Percentiles rank a stretch among this genome's conserved stretches.
Conservation (phyloP, 1,140 invertebrate genomes). For the Contarinia nasturtii region DNA sequence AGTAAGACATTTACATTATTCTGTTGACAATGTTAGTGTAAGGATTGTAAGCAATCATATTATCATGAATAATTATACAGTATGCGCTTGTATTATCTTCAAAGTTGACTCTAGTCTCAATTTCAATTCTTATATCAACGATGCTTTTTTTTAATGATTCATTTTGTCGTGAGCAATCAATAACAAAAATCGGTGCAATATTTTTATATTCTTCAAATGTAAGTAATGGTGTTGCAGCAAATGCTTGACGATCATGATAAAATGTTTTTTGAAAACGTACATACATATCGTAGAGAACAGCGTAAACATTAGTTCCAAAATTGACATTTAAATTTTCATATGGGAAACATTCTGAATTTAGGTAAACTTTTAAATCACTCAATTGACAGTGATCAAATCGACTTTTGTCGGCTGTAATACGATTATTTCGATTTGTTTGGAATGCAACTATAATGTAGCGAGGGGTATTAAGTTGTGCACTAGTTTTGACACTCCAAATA, state of each 20-base stretch:
- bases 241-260: slow-evolving; percentile 4
- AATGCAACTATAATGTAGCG: slow-evolving; percentile 11
- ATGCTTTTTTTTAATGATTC: slow-evolving; percentile 8
- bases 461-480: slow-evolving; percentile 13
- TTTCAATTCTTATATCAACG: slow-evolving; percentile 11
- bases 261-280: slow-evolving; percentile 12
- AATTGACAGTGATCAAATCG: slow-evolving; percentile 12
- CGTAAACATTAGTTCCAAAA: slow-evolving; percentile 7
- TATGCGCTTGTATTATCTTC: slow-evolving; percentile 9
- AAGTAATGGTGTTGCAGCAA: too few species aligned
- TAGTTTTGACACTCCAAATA: slow-evolving; percentile 16
- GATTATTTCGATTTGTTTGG: slow-evolving; percentile 9
- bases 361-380: slow-evolving; percentile 10
- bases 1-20: slow-evolving; percentile 1
- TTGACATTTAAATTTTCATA: slow-evolving; percentile 13
- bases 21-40: slow-evolving; percentile 4
- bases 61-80: slow-evolving; percentile 13
- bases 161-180: slow-evolving; percentile 13
- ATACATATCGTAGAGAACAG: slow-evolving; percentile 12
- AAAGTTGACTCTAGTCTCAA: slow-evolving; percentile 9
- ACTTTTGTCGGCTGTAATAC: slow-evolving; percentile 4
- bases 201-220: slow-evolving; percentile 4
- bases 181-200: slow-evolving; percentile 8
- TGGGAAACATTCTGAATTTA: slow-evolving; percentile 14
- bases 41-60: slow-evolving; percentile 8